Percentiles rank a stretch among this genome's conserved stretches.
phyloP scores from a whole-genome alignment of 2,113 vertebrate genomes.

The Trinectes maculatus region DNA sequence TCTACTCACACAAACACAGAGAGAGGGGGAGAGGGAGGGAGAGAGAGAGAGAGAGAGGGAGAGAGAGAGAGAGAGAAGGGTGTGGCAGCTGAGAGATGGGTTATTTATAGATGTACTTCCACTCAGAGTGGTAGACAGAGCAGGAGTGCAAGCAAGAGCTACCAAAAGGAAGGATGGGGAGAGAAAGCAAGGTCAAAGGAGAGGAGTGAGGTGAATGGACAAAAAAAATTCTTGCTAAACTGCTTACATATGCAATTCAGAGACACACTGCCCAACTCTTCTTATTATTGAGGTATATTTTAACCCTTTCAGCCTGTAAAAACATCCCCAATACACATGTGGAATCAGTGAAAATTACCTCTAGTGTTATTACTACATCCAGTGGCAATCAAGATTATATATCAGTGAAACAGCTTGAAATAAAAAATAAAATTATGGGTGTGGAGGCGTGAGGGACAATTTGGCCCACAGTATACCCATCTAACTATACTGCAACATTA shows the following conservation, averaged over 20 bases:
- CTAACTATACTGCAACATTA: neutral
- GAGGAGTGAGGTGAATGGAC: slow-evolving; percentile 66
- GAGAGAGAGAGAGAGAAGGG: too few species aligned
- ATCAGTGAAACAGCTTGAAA: too few species aligned
- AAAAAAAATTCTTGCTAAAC: slow-evolving; percentile 41
- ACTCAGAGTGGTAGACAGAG: slow-evolving; percentile 60
- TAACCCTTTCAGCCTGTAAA: neutral
- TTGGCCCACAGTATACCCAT: neutral
- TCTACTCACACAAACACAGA: slow-evolving; percentile 27
- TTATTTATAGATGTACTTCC: slow-evolving; percentile 82
- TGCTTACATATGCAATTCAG: slow-evolving; percentile 12
- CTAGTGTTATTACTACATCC: too few species aligned
- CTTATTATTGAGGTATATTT: neutral
- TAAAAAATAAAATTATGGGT: too few species aligned
- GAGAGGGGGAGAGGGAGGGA: too few species aligned
- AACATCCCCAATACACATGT: neutral
- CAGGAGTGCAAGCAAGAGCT: slow-evolving; percentile 4
- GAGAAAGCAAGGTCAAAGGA: slow-evolving; percentile 74
- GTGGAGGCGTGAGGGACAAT: too few species aligned
- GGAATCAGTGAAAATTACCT: neutral
- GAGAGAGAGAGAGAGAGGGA: too few species aligned
- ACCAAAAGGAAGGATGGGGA: slow-evolving; percentile 27
- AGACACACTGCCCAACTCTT: neutral
- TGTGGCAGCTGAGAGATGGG: slow-evolving; percentile 69
- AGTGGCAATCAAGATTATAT: too few species aligned